Evolutionary conservation across 2,113 vertebrate genomes (phyloP).

Genomic region (Burhinus oedicnemus): DNA sequence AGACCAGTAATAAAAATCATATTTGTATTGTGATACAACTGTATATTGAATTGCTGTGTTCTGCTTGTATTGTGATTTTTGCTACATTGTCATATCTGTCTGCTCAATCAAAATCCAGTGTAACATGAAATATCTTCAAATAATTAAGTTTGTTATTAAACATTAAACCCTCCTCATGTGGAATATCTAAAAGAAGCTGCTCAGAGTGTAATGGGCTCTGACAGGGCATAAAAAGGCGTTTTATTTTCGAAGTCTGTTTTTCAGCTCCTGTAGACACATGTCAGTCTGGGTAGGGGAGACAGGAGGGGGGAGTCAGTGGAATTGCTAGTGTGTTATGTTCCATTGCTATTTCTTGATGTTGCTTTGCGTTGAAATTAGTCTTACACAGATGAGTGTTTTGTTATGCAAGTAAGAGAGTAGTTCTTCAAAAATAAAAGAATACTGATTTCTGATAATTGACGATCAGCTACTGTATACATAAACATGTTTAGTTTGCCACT

Average conservation of each 20-base stretch:
- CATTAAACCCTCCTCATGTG: neutral
- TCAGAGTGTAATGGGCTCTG: neutral
- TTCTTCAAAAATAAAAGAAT: neutral
- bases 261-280: neutral
- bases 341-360: neutral
- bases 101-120: neutral
- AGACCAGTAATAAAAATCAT: neutral
- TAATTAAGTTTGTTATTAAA: neutral
- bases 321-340: neutral
- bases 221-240: neutral
- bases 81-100: neutral
- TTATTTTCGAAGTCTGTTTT: neutral
- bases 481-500: slow-evolving; percentile 27
- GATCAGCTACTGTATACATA: neutral
- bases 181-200: neutral
- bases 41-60: neutral
- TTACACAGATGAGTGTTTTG: neutral
- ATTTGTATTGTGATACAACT: neutral
- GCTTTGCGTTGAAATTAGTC: neutral
- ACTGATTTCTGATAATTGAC: neutral
- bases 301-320: neutral
- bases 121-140: neutral
- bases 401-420: neutral
- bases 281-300: neutral
- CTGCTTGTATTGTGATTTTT: neutral